A percentile compares a stretch with the other conserved stretches of the same genome.
Conservation (phyloP, 2,113 vertebrate genomes). For the Gallinago paraguaiae region DNA sequence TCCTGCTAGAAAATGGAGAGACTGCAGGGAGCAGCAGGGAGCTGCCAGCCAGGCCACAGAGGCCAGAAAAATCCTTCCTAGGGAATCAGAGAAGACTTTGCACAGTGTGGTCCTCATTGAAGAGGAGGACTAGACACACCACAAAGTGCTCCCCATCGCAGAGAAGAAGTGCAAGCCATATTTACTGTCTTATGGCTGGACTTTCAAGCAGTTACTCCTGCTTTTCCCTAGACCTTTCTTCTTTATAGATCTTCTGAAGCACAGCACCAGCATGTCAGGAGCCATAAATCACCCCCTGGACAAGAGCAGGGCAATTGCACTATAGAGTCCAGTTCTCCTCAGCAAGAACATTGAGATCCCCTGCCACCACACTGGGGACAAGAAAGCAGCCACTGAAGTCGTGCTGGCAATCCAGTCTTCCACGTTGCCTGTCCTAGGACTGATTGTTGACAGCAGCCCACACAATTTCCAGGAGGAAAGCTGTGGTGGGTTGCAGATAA, state of each 20-base stretch:
- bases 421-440: background rate
- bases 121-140: background rate
- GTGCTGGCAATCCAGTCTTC: background rate
- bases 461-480: background rate
- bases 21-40: background rate
- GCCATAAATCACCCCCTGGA: background rate
- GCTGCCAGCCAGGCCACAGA: background rate
- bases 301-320: background rate
- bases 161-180: background rate
- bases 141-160: rapidly evolving
- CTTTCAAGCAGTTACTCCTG: background rate
- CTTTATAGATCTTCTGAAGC: background rate
- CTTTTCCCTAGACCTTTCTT: background rate
- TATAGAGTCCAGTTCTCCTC: background rate
- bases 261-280: background rate
- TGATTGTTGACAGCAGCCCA: background rate
- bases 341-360: background rate
- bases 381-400: background rate
- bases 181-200: background rate
- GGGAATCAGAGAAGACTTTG: background rate
- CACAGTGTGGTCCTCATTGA: background rate
- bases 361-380: background rate
- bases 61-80: background rate
- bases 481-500: background rate
- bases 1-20: background rate